Conservation (phyloP, 1,140 invertebrate genomes). For the Leptinotarsa texana region DNA sequence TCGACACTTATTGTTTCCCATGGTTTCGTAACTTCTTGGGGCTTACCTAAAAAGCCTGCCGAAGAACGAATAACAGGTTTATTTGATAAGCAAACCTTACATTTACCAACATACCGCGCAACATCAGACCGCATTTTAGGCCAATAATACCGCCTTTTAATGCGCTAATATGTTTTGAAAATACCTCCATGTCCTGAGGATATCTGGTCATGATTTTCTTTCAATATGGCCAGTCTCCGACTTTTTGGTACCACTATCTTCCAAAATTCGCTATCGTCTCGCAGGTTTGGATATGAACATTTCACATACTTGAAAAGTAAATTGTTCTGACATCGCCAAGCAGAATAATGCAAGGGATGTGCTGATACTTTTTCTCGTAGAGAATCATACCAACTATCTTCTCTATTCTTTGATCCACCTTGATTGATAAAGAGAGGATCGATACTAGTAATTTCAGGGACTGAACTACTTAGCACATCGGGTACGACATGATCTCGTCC, state of each 20-base stretch:
- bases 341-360: conserved; percentile 8
- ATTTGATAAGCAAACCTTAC: conserved; percentile 7
- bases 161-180: conserved; percentile 36
- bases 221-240: conserved; percentile 27
- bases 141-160: conserved; percentile 15
- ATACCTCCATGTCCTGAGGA: conserved; percentile 37
- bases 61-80: conserved; percentile 2
- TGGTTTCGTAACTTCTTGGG: background rate
- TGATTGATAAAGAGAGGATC: background rate
- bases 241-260: conserved; percentile 43
- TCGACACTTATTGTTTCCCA: conserved; percentile 22
- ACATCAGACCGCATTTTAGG: conserved; percentile 24
- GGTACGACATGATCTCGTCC: conserved; percentile 50
- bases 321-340: conserved; percentile 7
- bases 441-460: conserved; percentile 18
- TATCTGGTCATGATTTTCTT: conserved; percentile 31
- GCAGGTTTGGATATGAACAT: conserved; percentile 20
- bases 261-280: conserved; percentile 30
- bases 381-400: conserved; percentile 2
- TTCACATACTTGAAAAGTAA: background rate
- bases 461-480: conserved; percentile 30
- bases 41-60: conserved; percentile 9
- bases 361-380: background rate
- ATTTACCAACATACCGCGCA: conserved; percentile 4
- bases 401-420: background rate